Evolutionary conservation across 1,140 invertebrate species (phyloP).

Genomic region (Lysiphlebus fabarum): DNA sequence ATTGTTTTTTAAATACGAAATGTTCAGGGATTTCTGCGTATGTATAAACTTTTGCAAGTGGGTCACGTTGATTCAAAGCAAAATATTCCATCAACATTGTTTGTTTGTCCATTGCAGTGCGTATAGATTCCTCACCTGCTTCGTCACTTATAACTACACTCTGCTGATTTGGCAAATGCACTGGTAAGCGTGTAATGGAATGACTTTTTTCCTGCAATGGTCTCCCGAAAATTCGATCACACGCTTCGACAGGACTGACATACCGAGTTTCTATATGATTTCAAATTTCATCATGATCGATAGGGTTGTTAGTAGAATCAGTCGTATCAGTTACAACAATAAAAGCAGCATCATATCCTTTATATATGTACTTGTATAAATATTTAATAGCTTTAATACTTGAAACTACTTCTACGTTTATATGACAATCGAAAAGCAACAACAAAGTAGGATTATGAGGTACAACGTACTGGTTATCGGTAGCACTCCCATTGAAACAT

Average conservation of each 20-base stretch:
- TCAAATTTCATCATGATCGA: slow-evolving; percentile 10
- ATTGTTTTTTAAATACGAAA: slow-evolving; percentile 22
- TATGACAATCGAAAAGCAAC: not conserved
- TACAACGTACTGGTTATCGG: slow-evolving; percentile 13
- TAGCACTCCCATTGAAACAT: not conserved
- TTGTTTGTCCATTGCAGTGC: slow-evolving; percentile 7
- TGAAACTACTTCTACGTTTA: slow-evolving; percentile 7
- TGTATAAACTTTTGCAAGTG: slow-evolving; percentile 5
- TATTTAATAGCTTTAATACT: slow-evolving; percentile 5
- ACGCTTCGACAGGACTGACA: not conserved
- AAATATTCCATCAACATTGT: slow-evolving; percentile 20
- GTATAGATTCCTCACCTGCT: slow-evolving; percentile 7
- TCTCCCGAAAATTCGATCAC: not conserved
- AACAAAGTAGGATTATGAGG: slow-evolving; percentile 15
- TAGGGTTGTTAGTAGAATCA: not conserved
- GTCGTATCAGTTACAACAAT: not conserved
- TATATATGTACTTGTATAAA: slow-evolving; percentile 10
- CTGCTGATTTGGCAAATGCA: slow-evolving; percentile 22
- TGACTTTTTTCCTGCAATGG: slow-evolving; percentile 9
- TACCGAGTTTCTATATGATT: slow-evolving; percentile 5
- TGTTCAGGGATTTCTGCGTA: slow-evolving; percentile 19
- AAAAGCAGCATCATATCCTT: not conserved
- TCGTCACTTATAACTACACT: slow-evolving; percentile 6
- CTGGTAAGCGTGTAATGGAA: slow-evolving; percentile 17
- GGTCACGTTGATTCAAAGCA: slow-evolving; percentile 10